Evolutionary conservation across 2,888 invertebrate genomes (phyloP), one percentile per base, ranked within the genome.

Genomic region (Ernsta delagoae): DNA sequence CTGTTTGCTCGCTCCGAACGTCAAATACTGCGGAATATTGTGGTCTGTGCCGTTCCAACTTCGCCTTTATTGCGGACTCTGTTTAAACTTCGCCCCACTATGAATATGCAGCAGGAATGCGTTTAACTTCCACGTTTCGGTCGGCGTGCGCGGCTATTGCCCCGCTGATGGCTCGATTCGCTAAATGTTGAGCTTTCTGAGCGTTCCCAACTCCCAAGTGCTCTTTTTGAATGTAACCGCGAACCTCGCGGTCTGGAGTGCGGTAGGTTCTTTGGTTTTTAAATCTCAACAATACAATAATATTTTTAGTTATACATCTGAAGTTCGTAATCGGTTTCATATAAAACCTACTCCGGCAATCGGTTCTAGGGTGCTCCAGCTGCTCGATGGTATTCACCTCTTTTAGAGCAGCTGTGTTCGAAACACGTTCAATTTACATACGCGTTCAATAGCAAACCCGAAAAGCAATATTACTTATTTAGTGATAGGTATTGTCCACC

Each of bases 91-190:
- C 63, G 82, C 79, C 81, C 71, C 70, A 81, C 82, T 83, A 87
- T 89, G 88, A 89, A 89, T 89, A 89, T 89, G 88, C 89, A 88
- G 78, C 72, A 76, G 82, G 80, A 78, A 79, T 79, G 80, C 78
- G 79, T 80, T 80, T 79, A 79, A 74, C 36, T 36, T 6, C 36
- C 36, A 83, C 79, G 77, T 74, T 83, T 79, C 74, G 77, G 76
- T 80, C 83, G 77, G 81, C 80, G 79, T 79, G 76, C 72, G 70
- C 71, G 70, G 71, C 64, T 75, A 75, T 74, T 71, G 74, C 73
- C 70, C 59, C 56, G 63, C 59, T 67, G 71, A 72, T 73, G 70
- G 70, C 70, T 71, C 70, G 54, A 70, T 70, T 65, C 60, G 65
- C 61, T 62, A 65, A 70, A 65, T 60, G 60, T 60, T 65, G 54